phyloP scores from a whole-genome alignment of 23 tunicate species.

The Botrylloides violaceus region DNA sequence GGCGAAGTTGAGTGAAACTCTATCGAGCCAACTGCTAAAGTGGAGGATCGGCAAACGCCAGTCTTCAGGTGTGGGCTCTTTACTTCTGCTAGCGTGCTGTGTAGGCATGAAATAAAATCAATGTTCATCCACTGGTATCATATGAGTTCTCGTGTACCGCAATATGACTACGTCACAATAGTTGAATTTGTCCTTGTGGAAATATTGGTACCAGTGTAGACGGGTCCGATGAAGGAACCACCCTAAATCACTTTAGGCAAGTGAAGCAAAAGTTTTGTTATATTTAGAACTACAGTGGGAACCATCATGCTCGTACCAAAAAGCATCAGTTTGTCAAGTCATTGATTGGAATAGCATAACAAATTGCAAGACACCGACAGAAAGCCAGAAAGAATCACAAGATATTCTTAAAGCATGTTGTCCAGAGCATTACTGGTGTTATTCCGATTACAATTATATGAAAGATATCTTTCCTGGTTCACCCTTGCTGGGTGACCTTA shows the following conservation, averaged over 20 bases:
- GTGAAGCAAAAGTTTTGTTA: too few species aligned
- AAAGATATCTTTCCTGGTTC: constrained; percentile 42
- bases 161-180: too few species aligned
- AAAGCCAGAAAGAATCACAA: background rate
- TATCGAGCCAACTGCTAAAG: constrained; percentile 26
- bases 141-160: too few species aligned
- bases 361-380: background rate
- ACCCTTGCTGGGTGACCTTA: background rate
- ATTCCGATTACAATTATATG: constrained; percentile 84
- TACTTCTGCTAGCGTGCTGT: background rate
- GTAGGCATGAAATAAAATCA: background rate
- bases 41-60: constrained; percentile 39
- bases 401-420: constrained; percentile 13
- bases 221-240: too few species aligned
- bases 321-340: constrained; percentile 38
- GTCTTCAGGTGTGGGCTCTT: constrained; percentile 14
- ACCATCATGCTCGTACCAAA: constrained; percentile 30
- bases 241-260: too few species aligned
- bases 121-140: too few species aligned
- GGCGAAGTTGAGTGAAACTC: constrained; percentile 11
- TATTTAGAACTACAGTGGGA: constrained; percentile 78
- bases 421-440: constrained; percentile 38
- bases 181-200: too few species aligned
- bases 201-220: too few species aligned
- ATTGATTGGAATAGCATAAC: constrained; percentile 24